A percentile compares a stretch with the other conserved stretches of the same genome.
phyloP scores from a whole-genome alignment of 2,797 vertebrate species.

The Linurgus olivaceus region DNA sequence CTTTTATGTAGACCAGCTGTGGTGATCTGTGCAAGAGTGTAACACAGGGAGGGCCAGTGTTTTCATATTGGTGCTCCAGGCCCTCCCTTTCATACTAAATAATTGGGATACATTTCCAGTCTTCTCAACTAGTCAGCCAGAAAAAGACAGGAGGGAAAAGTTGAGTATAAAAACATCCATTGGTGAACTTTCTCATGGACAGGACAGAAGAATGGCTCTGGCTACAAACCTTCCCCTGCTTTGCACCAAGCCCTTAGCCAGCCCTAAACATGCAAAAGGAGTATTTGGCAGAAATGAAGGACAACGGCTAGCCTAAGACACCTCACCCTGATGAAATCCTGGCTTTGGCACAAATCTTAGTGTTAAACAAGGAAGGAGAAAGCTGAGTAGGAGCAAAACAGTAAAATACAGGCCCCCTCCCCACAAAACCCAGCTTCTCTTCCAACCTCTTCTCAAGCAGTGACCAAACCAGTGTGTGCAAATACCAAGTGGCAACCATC shows the following conservation, averaged over 20 bases:
- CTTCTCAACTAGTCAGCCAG: not conserved
- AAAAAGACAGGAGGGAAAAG: not conserved
- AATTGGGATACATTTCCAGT: not conserved
- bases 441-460: not conserved
- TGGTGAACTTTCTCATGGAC: not conserved
- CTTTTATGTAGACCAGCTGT: slow-evolving; percentile 37
- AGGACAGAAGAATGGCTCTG: fast-evolving
- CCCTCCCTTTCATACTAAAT: not conserved
- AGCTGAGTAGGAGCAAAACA: not conserved
- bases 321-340: not conserved
- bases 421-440: not conserved
- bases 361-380: not conserved
- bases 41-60: not conserved
- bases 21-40: not conserved
- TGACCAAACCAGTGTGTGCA: not conserved
- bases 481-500: not conserved
- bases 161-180: fast-evolving
- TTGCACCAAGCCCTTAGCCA: not conserved
- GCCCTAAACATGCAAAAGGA: not conserved
- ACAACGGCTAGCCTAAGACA: not conserved
- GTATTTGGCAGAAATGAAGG: not conserved
- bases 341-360: not conserved
- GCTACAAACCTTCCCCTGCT: not conserved
- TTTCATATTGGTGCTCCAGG: not conserved
- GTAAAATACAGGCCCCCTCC: not conserved